A percentile compares a stretch with the other conserved stretches of the same genome.
Conservation (phyloP, 2,888 invertebrate species). For the Actias luna region DNA sequence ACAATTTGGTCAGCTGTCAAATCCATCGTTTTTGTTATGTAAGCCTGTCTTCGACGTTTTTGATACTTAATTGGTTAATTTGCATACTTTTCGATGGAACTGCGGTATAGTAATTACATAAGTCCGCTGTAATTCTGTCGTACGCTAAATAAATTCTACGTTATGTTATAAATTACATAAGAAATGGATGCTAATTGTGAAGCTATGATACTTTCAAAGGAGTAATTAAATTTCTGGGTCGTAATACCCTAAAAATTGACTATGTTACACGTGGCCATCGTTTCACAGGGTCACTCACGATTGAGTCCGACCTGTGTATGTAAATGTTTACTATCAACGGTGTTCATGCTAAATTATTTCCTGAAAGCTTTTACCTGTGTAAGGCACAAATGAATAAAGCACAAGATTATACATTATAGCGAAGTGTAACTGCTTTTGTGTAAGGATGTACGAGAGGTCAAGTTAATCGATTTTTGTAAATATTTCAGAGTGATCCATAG, state of each 20-base stretch:
- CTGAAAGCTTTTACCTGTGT: too few relatives aligned
- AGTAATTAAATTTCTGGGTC: neutral
- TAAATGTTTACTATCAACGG: constrained; percentile 67
- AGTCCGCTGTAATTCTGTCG: constrained; percentile 32
- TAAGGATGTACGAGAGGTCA: neutral
- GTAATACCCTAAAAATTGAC: neutral
- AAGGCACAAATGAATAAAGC: too few relatives aligned
- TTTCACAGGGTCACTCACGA: constrained; percentile 20
- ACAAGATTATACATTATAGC: neutral
- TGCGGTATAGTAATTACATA: constrained; percentile 32
- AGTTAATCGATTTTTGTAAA: neutral
- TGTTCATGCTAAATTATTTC: constrained; percentile 21
- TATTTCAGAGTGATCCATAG: neutral
- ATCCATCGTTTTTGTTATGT: constrained; percentile 35
- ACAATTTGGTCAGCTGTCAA: constrained; percentile 31
- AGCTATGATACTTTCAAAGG: neutral
- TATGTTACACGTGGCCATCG: neutral
- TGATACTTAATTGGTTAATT: constrained; percentile 44
- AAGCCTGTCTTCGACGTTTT: constrained; percentile 46
- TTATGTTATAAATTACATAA: constrained; percentile 28
- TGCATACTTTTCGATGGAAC: constrained; percentile 44
- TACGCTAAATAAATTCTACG: constrained; percentile 25
- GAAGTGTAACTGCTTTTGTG: neutral
- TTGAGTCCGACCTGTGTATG: constrained; percentile 53
- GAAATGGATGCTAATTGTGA: constrained; percentile 15